phyloP scores from a whole-genome alignment of 2,113 vertebrate species.

The Nesogale talazaci region DNA sequence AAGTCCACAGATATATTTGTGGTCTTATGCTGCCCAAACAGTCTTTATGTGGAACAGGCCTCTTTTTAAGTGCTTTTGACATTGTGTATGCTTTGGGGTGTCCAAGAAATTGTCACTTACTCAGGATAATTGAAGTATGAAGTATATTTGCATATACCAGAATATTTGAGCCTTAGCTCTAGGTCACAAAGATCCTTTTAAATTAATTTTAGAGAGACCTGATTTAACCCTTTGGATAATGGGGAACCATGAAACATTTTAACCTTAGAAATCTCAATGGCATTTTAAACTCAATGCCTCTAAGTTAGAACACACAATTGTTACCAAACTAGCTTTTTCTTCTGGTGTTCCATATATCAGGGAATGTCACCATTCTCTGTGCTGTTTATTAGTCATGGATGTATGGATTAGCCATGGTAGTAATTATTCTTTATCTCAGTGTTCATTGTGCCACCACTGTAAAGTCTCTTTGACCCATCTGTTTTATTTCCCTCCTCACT shows the following conservation, averaged over 20 bases:
- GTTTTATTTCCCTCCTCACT: neutral
- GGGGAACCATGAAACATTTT: neutral
- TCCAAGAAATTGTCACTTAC: neutral
- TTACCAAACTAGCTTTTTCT: neutral
- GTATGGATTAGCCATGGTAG: neutral
- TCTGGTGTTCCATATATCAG: neutral
- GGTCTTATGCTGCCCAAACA: neutral
- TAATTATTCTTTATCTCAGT: neutral
- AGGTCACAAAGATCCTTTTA: neutral
- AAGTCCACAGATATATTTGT: neutral
- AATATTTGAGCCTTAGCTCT: neutral
- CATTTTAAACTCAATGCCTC: neutral
- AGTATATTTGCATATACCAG: neutral
- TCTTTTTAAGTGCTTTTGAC: neutral
- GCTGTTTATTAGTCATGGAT: neutral
- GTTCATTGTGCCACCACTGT: neutral
- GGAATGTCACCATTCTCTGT: neutral
- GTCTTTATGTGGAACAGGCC: neutral
- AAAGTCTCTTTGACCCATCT: neutral
- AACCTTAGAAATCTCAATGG: neutral
- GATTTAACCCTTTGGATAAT: neutral
- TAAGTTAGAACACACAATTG: neutral
- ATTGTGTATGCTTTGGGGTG: neutral
- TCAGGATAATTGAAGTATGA: neutral
- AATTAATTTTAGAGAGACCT: neutral